These are phyloP conservation scores for Kryptolebias marmoratus DNA, from an alignment of 2,113 vertebrate species.

Conservation along the genomic window DNA sequence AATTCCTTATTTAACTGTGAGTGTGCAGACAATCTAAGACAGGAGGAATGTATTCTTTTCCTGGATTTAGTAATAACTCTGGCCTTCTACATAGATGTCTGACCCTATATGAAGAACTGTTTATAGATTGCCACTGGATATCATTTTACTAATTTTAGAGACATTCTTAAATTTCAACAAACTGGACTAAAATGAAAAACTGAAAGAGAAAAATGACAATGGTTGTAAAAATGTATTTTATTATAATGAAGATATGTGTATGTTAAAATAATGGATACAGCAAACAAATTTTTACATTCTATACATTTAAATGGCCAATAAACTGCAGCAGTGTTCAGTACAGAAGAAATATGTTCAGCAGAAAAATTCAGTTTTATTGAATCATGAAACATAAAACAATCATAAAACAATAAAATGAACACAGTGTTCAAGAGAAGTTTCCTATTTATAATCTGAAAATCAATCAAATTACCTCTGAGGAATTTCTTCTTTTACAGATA, in stretches of 20 bases:
- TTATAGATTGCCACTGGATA: too few relatives aligned
- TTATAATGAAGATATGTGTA: slow-evolving; percentile 59
- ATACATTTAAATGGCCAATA: slow-evolving; percentile 34
- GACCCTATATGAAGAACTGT: too few relatives aligned
- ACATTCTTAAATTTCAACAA: too few relatives aligned
- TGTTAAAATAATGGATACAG: slow-evolving; percentile 55
- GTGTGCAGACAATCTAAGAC: too few relatives aligned
- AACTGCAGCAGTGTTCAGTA: slow-evolving; percentile 48
- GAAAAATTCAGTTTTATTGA: slow-evolving; percentile 43
- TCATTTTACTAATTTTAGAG: too few relatives aligned
- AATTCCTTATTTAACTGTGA: too few relatives aligned
- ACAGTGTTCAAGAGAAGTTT: not conserved
- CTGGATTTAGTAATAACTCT: too few relatives aligned
- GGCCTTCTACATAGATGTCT: too few relatives aligned
- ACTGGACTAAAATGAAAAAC: not conserved
- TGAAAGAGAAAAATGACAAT: slow-evolving; percentile 21
- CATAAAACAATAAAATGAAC: slow-evolving; percentile 2
- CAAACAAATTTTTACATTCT: slow-evolving; percentile 61
- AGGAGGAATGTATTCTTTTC: too few relatives aligned
- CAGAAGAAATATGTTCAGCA: slow-evolving; percentile 54
- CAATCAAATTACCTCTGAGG: too few relatives aligned
- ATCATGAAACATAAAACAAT: slow-evolving; percentile 12
- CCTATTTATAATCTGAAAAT: too few relatives aligned
- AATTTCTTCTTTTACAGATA: too few relatives aligned
- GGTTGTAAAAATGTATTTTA: slow-evolving; percentile 45